phyloP scores from a whole-genome alignment of 2,888 invertebrate genomes.

The Xanthorhoe spadicearia region DNA sequence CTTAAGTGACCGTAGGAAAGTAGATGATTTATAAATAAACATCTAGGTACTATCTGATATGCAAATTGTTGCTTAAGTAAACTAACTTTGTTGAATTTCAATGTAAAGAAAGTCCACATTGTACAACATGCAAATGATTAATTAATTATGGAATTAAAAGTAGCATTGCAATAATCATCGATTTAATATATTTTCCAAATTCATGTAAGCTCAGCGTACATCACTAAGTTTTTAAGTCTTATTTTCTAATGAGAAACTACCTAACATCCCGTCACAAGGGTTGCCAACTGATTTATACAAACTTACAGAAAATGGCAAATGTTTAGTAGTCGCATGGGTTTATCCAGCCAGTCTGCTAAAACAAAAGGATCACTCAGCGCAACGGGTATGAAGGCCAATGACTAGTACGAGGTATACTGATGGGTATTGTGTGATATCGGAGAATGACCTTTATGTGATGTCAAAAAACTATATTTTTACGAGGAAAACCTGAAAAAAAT shows the following conservation, averaged over 20 bases:
- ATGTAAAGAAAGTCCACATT: constrained; percentile 13
- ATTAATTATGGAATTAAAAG: neutral
- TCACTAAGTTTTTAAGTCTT: too few relatives aligned
- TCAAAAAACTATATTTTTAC: neutral
- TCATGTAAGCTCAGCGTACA: too few relatives aligned
- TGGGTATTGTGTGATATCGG: constrained; percentile 54
- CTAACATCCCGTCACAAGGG: too few relatives aligned
- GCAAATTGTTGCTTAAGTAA: neutral
- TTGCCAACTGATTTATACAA: too few relatives aligned
- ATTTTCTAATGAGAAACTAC: too few relatives aligned
- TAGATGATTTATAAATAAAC: neutral
- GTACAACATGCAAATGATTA: neutral
- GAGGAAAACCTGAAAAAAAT: neutral
- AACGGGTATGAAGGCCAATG: constrained; percentile 79
- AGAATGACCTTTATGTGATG: constrained; percentile 66
- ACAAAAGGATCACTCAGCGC: constrained; percentile 77
- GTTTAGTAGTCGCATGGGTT: constrained; percentile 18
- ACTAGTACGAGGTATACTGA: constrained; percentile 43
- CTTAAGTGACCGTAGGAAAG: neutral
- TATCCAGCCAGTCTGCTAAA: constrained; percentile 53
- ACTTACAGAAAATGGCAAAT: constrained; percentile 1
- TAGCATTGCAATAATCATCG: neutral
- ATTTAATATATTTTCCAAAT: too few relatives aligned
- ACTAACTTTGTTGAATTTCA: neutral
- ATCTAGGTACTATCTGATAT: neutral